These are phyloP conservation scores for Eubasilissa splendida DNA, from an alignment of 2,888 invertebrate genomes.

Conservation along the genomic window DNA sequence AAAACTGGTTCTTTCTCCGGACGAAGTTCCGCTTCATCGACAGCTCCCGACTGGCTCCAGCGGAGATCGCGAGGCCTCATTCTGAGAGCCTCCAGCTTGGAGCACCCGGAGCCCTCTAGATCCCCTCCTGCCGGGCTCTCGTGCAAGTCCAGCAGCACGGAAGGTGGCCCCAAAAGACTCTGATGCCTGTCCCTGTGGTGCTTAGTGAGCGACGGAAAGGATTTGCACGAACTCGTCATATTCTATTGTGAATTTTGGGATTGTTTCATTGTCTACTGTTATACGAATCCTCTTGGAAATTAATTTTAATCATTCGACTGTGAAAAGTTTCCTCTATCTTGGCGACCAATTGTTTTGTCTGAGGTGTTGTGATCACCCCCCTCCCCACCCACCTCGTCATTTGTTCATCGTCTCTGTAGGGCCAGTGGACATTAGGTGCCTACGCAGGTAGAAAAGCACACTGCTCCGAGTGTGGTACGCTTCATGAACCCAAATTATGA, in stretches of 20 bases:
- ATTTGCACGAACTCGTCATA: conserved; percentile 3
- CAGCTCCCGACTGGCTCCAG: conserved; percentile 60
- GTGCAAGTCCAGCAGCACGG: conserved; percentile 67
- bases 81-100: conserved; percentile 70
- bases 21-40: conserved; percentile 44
- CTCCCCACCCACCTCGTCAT: too few relatives aligned
- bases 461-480: too few relatives aligned
- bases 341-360: too few relatives aligned
- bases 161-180: conserved; percentile 68
- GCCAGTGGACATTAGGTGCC: too few relatives aligned
- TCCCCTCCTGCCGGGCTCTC: conserved; percentile 60
- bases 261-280: conserved; percentile 16
- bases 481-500: too few relatives aligned
- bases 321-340: too few relatives aligned
- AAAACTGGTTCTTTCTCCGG: conserved; percentile 55
- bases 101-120: conserved; percentile 63
- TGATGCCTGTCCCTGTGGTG: conserved; percentile 64
- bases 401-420: too few relatives aligned
- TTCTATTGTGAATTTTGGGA: conserved; percentile 26
- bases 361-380: too few relatives aligned
- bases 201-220: conserved; percentile 14
- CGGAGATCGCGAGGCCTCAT: conserved; percentile 68
- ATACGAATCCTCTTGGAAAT: neutral
- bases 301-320: too few relatives aligned
- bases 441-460: too few relatives aligned